These are phyloP conservation scores for Stigmatopora nigra DNA, from an alignment of 2,113 vertebrate genomes.

Conservation along the genomic window DNA sequence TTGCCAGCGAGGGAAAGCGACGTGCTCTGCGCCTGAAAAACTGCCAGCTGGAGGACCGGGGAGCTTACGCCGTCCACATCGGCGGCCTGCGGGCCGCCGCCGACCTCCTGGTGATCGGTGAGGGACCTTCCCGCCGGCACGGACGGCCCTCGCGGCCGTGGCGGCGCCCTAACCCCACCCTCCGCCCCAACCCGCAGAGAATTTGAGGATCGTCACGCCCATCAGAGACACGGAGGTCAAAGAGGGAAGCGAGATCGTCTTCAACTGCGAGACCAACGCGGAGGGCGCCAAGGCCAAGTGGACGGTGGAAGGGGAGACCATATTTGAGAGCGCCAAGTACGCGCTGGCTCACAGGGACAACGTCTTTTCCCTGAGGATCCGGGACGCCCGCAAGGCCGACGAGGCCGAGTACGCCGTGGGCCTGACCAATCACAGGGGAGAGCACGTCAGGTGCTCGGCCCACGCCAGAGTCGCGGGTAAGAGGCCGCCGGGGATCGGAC, in stretches of 20 bases:
- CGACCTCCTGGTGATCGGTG: slow-evolving; percentile 84
- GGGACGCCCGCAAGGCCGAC: slow-evolving; percentile 77
- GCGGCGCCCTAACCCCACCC: slow-evolving; percentile 1
- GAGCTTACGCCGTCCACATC: slow-evolving; percentile 77
- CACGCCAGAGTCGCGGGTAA: slow-evolving; percentile 80
- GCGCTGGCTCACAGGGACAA: slow-evolving; percentile 85
- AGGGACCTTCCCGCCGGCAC: not conserved
- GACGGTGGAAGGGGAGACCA: slow-evolving; percentile 85
- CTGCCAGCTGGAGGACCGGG: slow-evolving; percentile 79
- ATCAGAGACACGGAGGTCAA: slow-evolving; percentile 82
- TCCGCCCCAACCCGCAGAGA: slow-evolving; percentile 71
- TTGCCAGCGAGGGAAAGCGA: slow-evolving; percentile 88
- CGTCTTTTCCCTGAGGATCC: slow-evolving; percentile 89
- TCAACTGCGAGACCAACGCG: slow-evolving; percentile 92
- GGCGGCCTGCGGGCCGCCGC: slow-evolving; percentile 82
- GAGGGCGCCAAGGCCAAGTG: slow-evolving; percentile 95
- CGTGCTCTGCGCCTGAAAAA: slow-evolving; percentile 80
- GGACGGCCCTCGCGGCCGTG: fast-evolving
- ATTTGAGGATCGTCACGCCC: slow-evolving; percentile 87
- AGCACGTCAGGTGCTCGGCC: slow-evolving; percentile 80
- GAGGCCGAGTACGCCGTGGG: slow-evolving; percentile 77
- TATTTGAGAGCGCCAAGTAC: slow-evolving; percentile 93
- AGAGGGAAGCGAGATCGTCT: slow-evolving; percentile 85
- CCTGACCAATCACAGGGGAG: slow-evolving; percentile 85
- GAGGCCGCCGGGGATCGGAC: not conserved